A percentile compares a stretch with the other conserved stretches of the same genome.
Evolutionary conservation across 1,140 invertebrate species (phyloP).

Genomic region (Solenopsis fugax): DNA sequence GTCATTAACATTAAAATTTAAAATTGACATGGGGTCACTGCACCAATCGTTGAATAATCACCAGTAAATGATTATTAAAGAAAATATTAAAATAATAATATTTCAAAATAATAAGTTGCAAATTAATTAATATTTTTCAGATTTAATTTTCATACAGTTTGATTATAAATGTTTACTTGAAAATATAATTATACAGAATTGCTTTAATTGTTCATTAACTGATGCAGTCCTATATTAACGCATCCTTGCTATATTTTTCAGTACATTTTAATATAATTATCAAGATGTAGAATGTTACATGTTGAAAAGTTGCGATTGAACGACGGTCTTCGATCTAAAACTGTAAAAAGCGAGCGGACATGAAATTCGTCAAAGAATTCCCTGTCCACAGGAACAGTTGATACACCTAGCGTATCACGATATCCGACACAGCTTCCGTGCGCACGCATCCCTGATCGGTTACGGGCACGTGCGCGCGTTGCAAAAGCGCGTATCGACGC

Average conservation of each 20-base stretch:
- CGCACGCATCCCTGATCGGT: not conserved
- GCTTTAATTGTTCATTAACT: too few species aligned
- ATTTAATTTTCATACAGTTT: too few species aligned
- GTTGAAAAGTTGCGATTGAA: not conserved
- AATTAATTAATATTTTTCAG: too few species aligned
- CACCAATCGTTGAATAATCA: too few species aligned
- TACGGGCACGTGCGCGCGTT: constrained; percentile 16
- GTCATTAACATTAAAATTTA: not conserved
- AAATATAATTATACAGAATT: too few species aligned
- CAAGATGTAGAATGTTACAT: not conserved
- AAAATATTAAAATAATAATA: too few species aligned
- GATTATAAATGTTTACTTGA: too few species aligned
- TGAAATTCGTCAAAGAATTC: not conserved
- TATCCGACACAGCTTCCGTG: not conserved
- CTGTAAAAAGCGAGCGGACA: not conserved
- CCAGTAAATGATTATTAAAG: too few species aligned
- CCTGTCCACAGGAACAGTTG: not conserved
- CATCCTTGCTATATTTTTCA: not conserved
- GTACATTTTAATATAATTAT: not conserved
- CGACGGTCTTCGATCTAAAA: not conserved
- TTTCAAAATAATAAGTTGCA: too few species aligned
- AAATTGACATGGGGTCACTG: too few species aligned
- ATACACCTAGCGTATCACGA: not conserved
- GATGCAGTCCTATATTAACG: not conserved
- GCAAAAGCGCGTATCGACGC: not conserved